Evolutionary conservation across 2,888 invertebrate species (phyloP), one percentile per base, ranked within the genome.

Genomic region (Parelbella ahira): DNA sequence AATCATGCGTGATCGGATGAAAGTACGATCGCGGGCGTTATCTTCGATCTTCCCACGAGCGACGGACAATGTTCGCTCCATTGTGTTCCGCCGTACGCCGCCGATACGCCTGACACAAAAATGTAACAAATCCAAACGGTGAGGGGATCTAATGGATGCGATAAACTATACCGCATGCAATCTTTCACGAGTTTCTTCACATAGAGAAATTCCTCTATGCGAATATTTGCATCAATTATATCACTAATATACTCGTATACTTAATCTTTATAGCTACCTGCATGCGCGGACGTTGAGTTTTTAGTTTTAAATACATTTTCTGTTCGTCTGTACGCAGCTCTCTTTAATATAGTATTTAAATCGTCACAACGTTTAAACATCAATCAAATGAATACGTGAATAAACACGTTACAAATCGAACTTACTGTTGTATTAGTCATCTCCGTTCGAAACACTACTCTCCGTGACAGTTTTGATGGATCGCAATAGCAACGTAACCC

Each of bases 1-100:
- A 76, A 82, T 82, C 79, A 82, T 71, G 75, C 76, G 71, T 78
- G 75, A 73, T 81, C 64, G 61, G 76, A 77, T 78, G 82, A 84
- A 83, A 81, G 79, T 76, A 68, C 73, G 68, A 74, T 71, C 72
- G 70, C 66, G 56, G n/a, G 56, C 48, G 58, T 63, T 79, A 81
- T 80, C 80, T 65, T 47, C 45, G 51, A 71, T 78, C 77, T 82
- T 82, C 82, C 73, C 81, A 79, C 77, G 69, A 63, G 58, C 64
- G 70, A 67, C 67, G 59, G 37, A 37, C 37, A 43, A 25, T 12
- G 43, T 37, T 37, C 43, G 37, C 25, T 54, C 55, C 53, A 48
- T 50, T 53, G 60, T 60, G 72, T 71, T 74, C 72, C 73, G n/a
- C 54, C 58, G 58, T 60, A 56, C 53, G 61, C 60, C 53, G 61